A percentile compares a stretch with the other conserved stretches of the same genome.
These are phyloP conservation scores for Phalangium opilio DNA, from an alignment of 2,888 invertebrate species.

Conservation along the genomic window DNA sequence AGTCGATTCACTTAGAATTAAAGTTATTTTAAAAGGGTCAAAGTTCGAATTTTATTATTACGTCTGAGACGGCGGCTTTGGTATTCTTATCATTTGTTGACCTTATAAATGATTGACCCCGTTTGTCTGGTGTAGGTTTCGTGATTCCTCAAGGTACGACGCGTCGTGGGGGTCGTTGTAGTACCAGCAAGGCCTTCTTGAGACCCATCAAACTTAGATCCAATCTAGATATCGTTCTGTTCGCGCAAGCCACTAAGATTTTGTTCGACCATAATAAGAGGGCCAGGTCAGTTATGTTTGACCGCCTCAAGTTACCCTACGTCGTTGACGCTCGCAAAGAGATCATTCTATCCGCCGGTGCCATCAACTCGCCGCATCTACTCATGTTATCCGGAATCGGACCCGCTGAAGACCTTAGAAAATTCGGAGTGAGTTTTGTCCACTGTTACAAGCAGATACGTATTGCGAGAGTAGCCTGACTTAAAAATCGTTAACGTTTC, in stretches of 20 bases:
- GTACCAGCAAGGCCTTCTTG: slow-evolving; percentile 72
- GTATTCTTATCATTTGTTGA: too few relatives aligned
- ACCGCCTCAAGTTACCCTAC: slow-evolving; percentile 53
- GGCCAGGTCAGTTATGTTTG: slow-evolving; percentile 67
- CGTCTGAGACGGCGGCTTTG: too few relatives aligned
- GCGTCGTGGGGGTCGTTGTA: slow-evolving; percentile 70
- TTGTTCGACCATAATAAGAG: slow-evolving; percentile 56
- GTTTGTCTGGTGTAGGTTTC: slow-evolving; percentile 38
- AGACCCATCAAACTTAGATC: slow-evolving; percentile 58
- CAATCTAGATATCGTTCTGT: slow-evolving; percentile 72
- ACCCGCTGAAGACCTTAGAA: slow-evolving; percentile 50
- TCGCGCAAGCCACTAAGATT: slow-evolving; percentile 57
- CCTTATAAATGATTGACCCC: background rate
- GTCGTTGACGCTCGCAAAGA: slow-evolving; percentile 64
- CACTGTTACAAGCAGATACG: too few relatives aligned
- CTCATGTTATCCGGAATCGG: slow-evolving; percentile 86
- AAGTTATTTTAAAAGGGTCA: too few relatives aligned
- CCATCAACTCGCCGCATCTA: slow-evolving; percentile 83
- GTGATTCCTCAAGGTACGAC: slow-evolving; percentile 81
- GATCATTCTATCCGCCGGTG: slow-evolving; percentile 76
- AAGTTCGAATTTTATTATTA: too few relatives aligned
- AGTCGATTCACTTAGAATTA: too few relatives aligned
- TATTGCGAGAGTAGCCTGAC: background rate
- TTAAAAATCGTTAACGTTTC: background rate
- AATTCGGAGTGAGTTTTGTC: slow-evolving; percentile 30